A percentile compares a stretch with the other conserved stretches of the same genome.
Conservation (phyloP, 1,140 invertebrate genomes). For the Lasioglossum albipes region DNA sequence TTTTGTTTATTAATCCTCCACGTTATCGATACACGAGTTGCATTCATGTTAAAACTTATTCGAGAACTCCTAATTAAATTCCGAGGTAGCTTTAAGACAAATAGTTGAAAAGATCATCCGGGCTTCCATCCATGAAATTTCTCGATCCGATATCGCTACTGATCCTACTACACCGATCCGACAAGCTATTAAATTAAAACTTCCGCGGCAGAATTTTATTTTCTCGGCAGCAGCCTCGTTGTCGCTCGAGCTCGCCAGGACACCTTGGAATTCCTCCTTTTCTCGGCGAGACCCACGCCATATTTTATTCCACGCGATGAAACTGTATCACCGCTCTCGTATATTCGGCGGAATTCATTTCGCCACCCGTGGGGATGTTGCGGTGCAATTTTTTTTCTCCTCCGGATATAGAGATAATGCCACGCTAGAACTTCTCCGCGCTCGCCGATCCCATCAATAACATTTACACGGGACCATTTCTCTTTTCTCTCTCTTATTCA, state of each 20-base stretch:
- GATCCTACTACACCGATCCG: not conserved
- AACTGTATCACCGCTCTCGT: not conserved
- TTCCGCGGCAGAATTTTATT: not conserved
- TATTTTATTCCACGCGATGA: conserved; percentile 3
- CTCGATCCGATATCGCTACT: conserved; percentile 5
- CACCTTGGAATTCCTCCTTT: not conserved
- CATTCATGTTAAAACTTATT: not conserved
- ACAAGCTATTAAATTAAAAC: conserved; percentile 8
- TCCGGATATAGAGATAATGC: conserved; percentile 2
- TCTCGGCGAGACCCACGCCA: no score
- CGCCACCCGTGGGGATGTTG: no score
- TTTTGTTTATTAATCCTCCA: no score
- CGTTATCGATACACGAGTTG: no score
- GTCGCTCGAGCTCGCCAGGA: not conserved
- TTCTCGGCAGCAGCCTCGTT: not conserved
- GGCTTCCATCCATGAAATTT: not conserved
- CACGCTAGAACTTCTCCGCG: not conserved
- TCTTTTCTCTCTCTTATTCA: not conserved
- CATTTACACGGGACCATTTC: not conserved
- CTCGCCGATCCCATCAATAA: conserved; percentile 5
- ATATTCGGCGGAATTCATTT: not conserved
- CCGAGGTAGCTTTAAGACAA: not conserved
- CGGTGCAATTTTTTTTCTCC: not conserved
- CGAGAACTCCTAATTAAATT: not conserved
- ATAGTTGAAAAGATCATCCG: not conserved